Conservation (phyloP, 2,797 vertebrate species). For the Nannoperca obscura region DNA sequence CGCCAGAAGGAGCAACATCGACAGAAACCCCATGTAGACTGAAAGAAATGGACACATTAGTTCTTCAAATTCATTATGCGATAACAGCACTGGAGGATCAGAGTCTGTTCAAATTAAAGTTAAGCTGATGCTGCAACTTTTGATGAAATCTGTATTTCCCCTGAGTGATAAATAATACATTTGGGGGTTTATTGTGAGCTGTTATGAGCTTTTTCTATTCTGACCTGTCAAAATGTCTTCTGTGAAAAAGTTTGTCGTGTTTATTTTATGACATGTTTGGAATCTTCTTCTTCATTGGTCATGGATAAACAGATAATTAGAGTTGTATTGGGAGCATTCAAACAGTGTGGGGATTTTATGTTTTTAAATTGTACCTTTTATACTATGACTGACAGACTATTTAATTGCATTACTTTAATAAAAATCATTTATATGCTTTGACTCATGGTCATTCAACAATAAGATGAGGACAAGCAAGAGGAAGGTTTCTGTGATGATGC, state of each 20-base stretch:
- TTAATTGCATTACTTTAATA: background rate
- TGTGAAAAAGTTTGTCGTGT: no score
- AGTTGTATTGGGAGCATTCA: no score
- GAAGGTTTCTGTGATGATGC: background rate
- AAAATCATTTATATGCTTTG: background rate
- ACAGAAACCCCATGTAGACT: conserved; percentile 92
- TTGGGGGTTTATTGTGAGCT: background rate
- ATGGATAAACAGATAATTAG: no score
- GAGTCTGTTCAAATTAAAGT: background rate
- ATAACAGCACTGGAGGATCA: background rate
- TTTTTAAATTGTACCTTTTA: no score
- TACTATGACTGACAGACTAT: background rate
- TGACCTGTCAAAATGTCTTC: no score
- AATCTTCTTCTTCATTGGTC: no score
- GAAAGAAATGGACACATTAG: conserved; percentile 19
- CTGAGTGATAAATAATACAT: background rate
- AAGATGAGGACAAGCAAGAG: background rate
- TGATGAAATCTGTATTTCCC: background rate
- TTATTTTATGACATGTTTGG: no score
- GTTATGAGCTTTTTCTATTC: no score
- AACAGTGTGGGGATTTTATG: no score
- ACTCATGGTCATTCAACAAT: background rate
- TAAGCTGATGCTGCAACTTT: background rate
- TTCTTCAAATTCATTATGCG: background rate
- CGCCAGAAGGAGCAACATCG: conserved; percentile 92